Percentiles rank a stretch among this genome's conserved stretches.
Evolutionary conservation across 2,113 vertebrate species (phyloP).

Genomic region (Myrmecophaga tridactyla): DNA sequence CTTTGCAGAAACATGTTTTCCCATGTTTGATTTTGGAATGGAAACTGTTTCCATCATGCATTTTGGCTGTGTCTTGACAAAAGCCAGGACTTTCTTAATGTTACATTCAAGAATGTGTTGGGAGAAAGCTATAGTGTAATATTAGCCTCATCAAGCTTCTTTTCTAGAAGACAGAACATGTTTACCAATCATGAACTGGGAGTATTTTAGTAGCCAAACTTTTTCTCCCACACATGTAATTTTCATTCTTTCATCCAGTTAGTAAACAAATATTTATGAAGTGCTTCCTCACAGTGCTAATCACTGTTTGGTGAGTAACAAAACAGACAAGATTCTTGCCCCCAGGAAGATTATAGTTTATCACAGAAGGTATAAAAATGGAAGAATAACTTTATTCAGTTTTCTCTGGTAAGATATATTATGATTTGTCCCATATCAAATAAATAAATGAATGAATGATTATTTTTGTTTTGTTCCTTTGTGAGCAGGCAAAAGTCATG

Average conservation of each 20-base stretch:
- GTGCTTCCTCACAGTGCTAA: background rate
- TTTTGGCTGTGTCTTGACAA: background rate
- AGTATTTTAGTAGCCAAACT: background rate
- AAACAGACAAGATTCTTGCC: background rate
- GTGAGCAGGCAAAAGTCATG: background rate
- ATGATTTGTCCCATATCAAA: background rate
- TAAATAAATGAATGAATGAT: background rate
- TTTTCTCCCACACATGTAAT: background rate
- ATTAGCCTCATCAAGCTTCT: background rate
- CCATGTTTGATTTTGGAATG: slow-evolving; percentile 5
- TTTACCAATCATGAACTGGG: background rate
- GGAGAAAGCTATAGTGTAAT: background rate
- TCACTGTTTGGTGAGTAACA: background rate
- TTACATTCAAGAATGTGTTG: background rate
- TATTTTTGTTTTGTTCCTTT: background rate
- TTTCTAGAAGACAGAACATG: background rate
- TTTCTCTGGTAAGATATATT: background rate
- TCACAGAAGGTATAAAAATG: background rate
- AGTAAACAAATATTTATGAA: background rate
- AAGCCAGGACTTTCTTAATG: slow-evolving; percentile 27
- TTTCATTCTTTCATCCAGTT: background rate
- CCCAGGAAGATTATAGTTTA: background rate
- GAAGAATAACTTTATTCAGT: background rate
- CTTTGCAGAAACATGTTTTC: slow-evolving; percentile 9
- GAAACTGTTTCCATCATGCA: slow-evolving; percentile 27